phyloP scores from a whole-genome alignment of 1,140 invertebrate genomes.

The Dreissena polymorpha region DNA sequence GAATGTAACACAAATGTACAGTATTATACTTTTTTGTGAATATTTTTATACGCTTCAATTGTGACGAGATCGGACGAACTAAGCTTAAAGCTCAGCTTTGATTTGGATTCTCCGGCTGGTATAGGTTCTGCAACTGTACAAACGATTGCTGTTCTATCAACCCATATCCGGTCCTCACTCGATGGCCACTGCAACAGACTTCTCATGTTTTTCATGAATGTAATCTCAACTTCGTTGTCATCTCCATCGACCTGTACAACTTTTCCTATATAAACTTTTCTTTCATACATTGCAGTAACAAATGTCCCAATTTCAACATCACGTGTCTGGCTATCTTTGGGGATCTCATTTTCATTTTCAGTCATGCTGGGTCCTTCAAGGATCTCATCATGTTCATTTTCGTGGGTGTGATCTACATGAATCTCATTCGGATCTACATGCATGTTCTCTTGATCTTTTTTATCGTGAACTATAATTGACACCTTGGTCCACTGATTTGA shows the following conservation, averaged over 20 bases:
- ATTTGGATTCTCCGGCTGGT: slow-evolving; percentile 22
- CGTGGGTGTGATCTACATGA: not conserved
- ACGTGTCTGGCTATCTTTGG: too few relatives aligned
- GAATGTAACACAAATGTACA: too few relatives aligned
- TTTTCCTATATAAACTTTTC: slow-evolving; percentile 21
- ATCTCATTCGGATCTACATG: too few relatives aligned
- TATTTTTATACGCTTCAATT: too few relatives aligned
- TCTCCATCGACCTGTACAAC: slow-evolving; percentile 22
- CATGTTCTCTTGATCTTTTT: too few relatives aligned
- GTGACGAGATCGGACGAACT: too few relatives aligned
- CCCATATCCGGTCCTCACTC: slow-evolving; percentile 14
- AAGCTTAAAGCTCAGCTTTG: slow-evolving; percentile 11
- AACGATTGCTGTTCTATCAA: not conserved
- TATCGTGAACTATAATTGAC: too few relatives aligned
- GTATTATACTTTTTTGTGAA: too few relatives aligned
- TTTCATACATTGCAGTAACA: slow-evolving; percentile 32
- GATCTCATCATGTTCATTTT: not conserved
- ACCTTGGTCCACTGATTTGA: not conserved
- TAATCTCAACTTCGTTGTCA: slow-evolving; percentile 24
- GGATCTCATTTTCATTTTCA: too few relatives aligned
- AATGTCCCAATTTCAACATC: not conserved
- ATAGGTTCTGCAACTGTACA: slow-evolving; percentile 16
- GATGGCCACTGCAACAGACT: slow-evolving; percentile 38
- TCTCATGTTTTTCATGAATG: slow-evolving; percentile 35
- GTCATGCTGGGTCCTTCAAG: too few relatives aligned